A percentile compares a stretch with the other conserved stretches of the same genome.
phyloP scores from a whole-genome alignment of 2,113 vertebrate genomes.

The Isichthys henryi region DNA sequence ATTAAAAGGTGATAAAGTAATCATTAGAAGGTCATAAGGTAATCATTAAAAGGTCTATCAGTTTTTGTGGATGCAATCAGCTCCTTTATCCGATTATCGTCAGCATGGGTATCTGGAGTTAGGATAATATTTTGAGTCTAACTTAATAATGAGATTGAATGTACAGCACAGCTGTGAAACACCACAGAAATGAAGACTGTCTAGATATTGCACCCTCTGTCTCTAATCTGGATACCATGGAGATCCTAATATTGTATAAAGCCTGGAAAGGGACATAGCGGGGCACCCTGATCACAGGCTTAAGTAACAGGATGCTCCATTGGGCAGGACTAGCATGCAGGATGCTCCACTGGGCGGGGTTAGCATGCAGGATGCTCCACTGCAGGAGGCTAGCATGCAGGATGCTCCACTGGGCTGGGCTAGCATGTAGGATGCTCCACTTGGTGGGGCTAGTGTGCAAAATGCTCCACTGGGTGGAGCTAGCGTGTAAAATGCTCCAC shows the following conservation, averaged over 20 bases:
- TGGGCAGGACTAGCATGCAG: too few relatives aligned
- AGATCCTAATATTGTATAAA: neutral
- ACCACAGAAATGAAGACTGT: neutral
- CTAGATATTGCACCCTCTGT: neutral
- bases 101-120: neutral
- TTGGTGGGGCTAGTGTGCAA: too few relatives aligned
- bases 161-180: neutral
- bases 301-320: too few relatives aligned
- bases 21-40: neutral
- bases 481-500: too few relatives aligned
- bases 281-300: too few relatives aligned
- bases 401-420: too few relatives aligned
- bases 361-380: too few relatives aligned
- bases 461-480: too few relatives aligned
- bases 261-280: neutral
- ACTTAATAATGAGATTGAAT: neutral
- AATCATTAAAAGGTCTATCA: neutral
- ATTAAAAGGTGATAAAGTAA: neutral
- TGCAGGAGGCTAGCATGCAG: too few relatives aligned
- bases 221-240: neutral
- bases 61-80: neutral
- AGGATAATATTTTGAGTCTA: neutral
- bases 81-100: neutral
- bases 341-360: too few relatives aligned
- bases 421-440: too few relatives aligned